phyloP scores from a whole-genome alignment of 2,797 vertebrate genomes.

The Champsocephalus gunnari region DNA sequence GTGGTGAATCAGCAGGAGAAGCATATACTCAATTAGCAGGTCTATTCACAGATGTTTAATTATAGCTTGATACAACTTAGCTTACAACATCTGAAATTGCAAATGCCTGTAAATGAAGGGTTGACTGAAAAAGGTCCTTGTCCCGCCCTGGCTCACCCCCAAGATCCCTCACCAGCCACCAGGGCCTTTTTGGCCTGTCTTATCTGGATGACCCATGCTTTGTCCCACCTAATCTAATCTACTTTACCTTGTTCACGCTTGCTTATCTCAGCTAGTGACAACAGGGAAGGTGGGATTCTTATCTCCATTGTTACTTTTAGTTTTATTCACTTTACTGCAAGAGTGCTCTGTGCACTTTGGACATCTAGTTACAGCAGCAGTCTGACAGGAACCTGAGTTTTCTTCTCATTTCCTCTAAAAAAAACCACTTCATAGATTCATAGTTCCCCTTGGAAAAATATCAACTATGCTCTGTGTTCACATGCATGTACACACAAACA shows the following conservation, averaged over 20 bases:
- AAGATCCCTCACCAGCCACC: constrained; percentile 23
- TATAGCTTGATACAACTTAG: neutral
- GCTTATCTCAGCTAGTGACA: constrained; percentile 54
- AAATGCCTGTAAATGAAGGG: neutral
- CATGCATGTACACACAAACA: constrained; percentile 15
- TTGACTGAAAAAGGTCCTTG: constrained; percentile 24
- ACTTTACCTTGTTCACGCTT: constrained; percentile 32
- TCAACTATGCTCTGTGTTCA: neutral
- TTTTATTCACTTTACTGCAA: constrained; percentile 6
- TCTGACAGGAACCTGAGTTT: constrained; percentile 18
- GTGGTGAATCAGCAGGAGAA: neutral
- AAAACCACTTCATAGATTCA: constrained; percentile 1
- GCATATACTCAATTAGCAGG: neutral
- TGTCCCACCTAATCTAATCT: constrained; percentile 33
- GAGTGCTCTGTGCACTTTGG: constrained; percentile 4
- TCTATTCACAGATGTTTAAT: constrained; percentile 9
- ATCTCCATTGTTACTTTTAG: constrained; percentile 30
- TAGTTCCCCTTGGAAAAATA: constrained; percentile 39
- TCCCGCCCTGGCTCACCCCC: constrained; percentile 21
- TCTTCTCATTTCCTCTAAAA: constrained; percentile 1
- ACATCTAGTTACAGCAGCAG: constrained; percentile 1
- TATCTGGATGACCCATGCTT: constrained; percentile 49
- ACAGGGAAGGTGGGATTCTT: constrained; percentile 49
- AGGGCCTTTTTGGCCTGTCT: constrained; percentile 26
- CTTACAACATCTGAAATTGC: neutral